phyloP scores from a whole-genome alignment of 2,888 invertebrate species.

The Allolobophora icterica region DNA sequence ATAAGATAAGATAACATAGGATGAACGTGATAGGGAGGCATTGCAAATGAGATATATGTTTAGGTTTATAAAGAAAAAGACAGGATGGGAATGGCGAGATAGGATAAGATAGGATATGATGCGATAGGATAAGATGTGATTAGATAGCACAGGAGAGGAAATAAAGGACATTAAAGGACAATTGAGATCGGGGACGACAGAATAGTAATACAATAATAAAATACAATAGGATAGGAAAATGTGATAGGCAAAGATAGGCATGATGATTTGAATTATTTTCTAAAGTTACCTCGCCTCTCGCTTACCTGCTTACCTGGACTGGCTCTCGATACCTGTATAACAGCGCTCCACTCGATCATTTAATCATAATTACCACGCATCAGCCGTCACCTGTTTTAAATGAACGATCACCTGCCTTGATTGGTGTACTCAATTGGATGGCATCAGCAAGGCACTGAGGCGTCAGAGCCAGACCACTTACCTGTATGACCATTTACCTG shows the following conservation, averaged over 20 bases:
- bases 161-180: no score
- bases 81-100: not conserved
- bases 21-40: no score
- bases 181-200: no score
- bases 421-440: not conserved
- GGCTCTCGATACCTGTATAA: not conserved
- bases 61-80: no score
- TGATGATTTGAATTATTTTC: not conserved
- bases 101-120: not conserved
- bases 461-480: slow-evolving; percentile 8
- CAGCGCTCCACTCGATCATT: not conserved
- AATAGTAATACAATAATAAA: no score
- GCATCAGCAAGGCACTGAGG: not conserved
- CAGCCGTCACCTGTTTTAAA: not conserved
- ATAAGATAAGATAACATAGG: not conserved
- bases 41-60: no score
- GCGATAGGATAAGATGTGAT: not conserved
- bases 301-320: no score
- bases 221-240: not conserved
- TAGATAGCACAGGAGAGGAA: no score
- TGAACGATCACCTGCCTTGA: not conserved
- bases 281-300: not conserved
- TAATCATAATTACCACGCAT: no score
- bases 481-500: slow-evolving; percentile 11
- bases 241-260: not conserved